These are phyloP conservation scores for Tipula lateralis DNA, from an alignment of 2,888 invertebrate species.

Conservation along the genomic window DNA sequence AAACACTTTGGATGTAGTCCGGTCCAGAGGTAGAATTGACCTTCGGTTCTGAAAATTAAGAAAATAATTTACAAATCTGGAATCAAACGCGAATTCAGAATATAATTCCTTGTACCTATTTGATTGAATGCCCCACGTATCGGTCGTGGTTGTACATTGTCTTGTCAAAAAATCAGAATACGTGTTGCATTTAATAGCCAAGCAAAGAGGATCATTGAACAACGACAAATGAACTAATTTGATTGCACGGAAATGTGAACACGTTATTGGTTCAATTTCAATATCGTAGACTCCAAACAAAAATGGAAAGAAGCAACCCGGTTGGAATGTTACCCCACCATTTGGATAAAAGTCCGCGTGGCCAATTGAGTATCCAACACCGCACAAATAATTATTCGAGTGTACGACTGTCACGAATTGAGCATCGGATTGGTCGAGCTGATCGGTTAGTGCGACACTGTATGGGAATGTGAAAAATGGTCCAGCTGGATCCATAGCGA, in stretches of 20 bases:
- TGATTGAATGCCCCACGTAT: background rate
- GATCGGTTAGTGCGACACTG: slow-evolving; percentile 42
- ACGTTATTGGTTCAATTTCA: background rate
- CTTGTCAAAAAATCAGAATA: background rate
- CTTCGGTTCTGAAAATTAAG: background rate
- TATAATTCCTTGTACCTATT: background rate
- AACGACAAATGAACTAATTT: background rate
- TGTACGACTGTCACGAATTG: slow-evolving; percentile 47
- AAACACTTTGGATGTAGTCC: background rate
- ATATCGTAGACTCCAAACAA: background rate
- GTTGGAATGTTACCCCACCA: background rate
- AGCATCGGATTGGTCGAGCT: slow-evolving; percentile 44
- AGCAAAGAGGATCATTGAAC: background rate
- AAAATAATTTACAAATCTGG: background rate
- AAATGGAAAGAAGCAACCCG: background rate
- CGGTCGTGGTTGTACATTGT: background rate
- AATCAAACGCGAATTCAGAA: background rate
- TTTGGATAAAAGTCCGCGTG: background rate
- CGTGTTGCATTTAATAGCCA: background rate
- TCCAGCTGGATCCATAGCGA: slow-evolving; percentile 48
- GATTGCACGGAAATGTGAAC: background rate
- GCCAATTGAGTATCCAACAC: background rate
- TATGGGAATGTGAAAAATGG: slow-evolving; percentile 46
- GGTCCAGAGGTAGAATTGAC: background rate
- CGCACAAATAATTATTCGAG: slow-evolving; percentile 37